These are phyloP conservation scores for Drosophila truncata DNA, from an alignment of 1,140 invertebrate genomes.

Conservation along the genomic window DNA sequence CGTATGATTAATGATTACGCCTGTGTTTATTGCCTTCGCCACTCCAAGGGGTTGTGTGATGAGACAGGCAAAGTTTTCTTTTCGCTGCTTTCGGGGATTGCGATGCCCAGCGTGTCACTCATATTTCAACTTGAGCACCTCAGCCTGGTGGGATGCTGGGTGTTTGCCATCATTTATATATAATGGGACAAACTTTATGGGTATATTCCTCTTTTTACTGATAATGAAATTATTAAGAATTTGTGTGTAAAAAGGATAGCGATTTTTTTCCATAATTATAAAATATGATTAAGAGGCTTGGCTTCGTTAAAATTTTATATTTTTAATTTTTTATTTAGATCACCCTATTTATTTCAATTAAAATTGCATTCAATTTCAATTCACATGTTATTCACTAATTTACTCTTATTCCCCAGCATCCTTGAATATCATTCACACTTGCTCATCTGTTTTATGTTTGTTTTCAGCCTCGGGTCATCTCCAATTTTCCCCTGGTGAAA, in stretches of 20 bases:
- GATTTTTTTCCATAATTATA: neutral
- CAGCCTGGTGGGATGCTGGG: neutral
- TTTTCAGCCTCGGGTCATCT: conserved; percentile 14
- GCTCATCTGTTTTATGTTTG: conserved; percentile 26
- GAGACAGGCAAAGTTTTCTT: conserved; percentile 54
- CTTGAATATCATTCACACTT: conserved; percentile 4
- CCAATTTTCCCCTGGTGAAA: conserved; percentile 8
- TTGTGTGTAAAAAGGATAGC: neutral
- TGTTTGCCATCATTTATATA: conserved; percentile 43
- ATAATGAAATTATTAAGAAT: conserved; percentile 8
- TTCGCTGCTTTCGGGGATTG: conserved; percentile 39
- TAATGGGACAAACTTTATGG: conserved; percentile 35
- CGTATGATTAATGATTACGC: conserved; percentile 79
- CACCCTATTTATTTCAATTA: neutral
- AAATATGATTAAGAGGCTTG: neutral
- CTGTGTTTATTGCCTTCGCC: conserved; percentile 73
- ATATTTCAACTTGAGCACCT: conserved; percentile 65
- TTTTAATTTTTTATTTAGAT: neutral
- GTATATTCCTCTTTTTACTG: neutral
- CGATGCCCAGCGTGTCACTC: conserved; percentile 41
- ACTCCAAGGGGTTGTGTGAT: conserved; percentile 21
- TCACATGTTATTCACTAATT: neutral
- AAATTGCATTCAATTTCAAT: neutral
- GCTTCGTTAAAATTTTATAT: neutral
- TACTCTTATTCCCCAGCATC: neutral